Evolutionary conservation across 2,797 vertebrate species (phyloP).

Genomic region (Danionella dracula): DNA sequence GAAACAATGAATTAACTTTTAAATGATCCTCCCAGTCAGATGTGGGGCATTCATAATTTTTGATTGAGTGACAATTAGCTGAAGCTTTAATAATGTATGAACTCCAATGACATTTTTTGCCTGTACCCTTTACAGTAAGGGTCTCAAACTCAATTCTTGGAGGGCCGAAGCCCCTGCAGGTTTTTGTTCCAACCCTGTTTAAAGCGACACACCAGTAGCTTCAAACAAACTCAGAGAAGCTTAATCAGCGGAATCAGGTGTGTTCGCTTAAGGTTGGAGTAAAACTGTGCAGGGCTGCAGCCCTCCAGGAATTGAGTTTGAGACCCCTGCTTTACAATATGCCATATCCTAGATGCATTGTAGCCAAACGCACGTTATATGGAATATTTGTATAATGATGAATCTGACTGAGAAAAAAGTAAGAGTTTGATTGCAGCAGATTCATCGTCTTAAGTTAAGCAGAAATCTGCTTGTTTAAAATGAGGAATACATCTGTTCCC

Average conservation of each 20-base stretch:
- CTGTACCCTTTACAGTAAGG: too few species aligned
- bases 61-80: slow-evolving; percentile 9
- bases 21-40: slow-evolving; percentile 27
- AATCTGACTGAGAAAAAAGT: not conserved
- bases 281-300: too few species aligned
- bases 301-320: too few species aligned
- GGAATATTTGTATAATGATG: not conserved
- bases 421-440: slow-evolving; percentile 29
- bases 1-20: slow-evolving; percentile 33
- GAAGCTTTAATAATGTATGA: too few species aligned
- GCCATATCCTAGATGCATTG: not conserved
- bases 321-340: too few species aligned
- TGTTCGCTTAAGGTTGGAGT: too few species aligned
- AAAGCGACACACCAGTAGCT: too few species aligned
- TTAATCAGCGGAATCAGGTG: too few species aligned
- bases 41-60: not conserved
- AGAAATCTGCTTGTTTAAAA: slow-evolving; percentile 30
- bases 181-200: too few species aligned
- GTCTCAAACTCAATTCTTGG: too few species aligned
- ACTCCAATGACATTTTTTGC: not conserved
- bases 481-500: slow-evolving; percentile 39
- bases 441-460: slow-evolving; percentile 28
- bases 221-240: too few species aligned
- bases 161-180: too few species aligned
- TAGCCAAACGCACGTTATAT: not conserved